phyloP scores from a whole-genome alignment of 2,113 vertebrate genomes.

The Ginglymostoma cirratum region DNA sequence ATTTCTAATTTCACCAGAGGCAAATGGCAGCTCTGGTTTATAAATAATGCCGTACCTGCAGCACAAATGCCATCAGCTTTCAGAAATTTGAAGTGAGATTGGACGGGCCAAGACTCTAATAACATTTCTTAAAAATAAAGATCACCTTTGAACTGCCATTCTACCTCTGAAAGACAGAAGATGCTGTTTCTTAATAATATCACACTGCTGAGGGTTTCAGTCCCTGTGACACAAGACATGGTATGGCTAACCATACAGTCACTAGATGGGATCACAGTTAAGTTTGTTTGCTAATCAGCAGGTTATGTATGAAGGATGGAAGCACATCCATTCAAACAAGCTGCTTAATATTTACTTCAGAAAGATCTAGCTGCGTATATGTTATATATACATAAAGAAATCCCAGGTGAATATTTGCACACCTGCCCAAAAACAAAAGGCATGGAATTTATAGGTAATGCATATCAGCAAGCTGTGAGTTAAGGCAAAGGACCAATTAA shows the following conservation, averaged over 20 bases:
- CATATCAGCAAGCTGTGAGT: neutral
- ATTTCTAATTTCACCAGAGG: conserved; percentile 28
- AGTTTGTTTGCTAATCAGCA: neutral
- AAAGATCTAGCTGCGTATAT: neutral
- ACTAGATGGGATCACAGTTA: neutral
- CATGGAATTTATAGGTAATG: neutral
- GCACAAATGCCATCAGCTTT: conserved; percentile 24
- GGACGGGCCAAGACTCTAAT: neutral
- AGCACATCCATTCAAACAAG: neutral
- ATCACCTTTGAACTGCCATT: conserved; percentile 12
- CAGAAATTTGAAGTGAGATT: neutral
- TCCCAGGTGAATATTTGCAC: neutral
- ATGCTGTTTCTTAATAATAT: neutral
- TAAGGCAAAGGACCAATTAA: neutral
- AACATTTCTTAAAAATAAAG: conserved; percentile 24
- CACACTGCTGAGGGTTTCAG: neutral
- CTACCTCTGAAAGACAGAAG: neutral
- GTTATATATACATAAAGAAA: too few relatives aligned
- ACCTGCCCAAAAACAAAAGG: neutral
- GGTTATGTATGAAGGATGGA: neutral
- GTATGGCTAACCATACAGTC: too few relatives aligned
- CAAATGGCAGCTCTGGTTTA: neutral
- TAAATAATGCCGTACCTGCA: neutral
- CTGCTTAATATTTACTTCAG: neutral
- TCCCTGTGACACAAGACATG: neutral